A percentile compares a stretch with the other conserved stretches of the same genome.
phyloP scores from a whole-genome alignment of 2,797 vertebrate species.

The Thamnophis elegans region DNA sequence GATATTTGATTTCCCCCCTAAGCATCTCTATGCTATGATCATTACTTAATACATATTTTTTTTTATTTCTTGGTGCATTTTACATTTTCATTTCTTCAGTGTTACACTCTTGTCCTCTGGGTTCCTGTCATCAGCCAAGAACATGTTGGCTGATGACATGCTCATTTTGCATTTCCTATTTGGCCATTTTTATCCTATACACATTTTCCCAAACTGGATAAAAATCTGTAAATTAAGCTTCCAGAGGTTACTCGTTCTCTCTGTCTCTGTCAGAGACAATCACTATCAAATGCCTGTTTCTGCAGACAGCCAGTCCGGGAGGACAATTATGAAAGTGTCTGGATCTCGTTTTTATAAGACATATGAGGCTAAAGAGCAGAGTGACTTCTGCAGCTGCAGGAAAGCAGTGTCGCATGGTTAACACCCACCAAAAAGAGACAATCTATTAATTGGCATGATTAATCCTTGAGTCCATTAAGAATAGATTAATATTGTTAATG shows the following conservation, averaged over 20 bases:
- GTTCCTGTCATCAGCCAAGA: slow-evolving; percentile 53
- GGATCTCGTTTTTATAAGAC: slow-evolving; percentile 32
- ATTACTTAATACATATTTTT: background rate
- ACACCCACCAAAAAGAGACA: background rate
- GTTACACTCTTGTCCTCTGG: slow-evolving; percentile 48
- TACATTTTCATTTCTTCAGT: slow-evolving; percentile 51
- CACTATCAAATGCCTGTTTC: slow-evolving; percentile 64
- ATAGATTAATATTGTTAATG: slow-evolving; percentile 7
- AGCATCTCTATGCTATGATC: background rate
- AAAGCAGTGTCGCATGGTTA: slow-evolving; percentile 24
- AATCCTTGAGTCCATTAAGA: slow-evolving; percentile 11
- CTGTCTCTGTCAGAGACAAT: slow-evolving; percentile 69
- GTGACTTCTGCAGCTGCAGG: background rate
- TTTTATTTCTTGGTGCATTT: slow-evolving; percentile 24
- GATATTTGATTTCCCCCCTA: background rate
- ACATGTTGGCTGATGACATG: slow-evolving; percentile 36
- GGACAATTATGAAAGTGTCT: slow-evolving; percentile 59
- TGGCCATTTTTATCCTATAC: slow-evolving; percentile 57
- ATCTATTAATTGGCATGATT: slow-evolving; percentile 11
- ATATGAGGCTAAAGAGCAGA: slow-evolving; percentile 23
- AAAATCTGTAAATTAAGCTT: slow-evolving; percentile 64
- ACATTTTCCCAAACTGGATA: slow-evolving; percentile 63
- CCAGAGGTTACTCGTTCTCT: slow-evolving; percentile 54
- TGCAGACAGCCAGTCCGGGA: slow-evolving; percentile 58
- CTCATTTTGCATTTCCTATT: slow-evolving; percentile 58